Evolutionary conservation across 2,113 vertebrate species (phyloP).

Genomic region (Sceloporus undulatus): DNA sequence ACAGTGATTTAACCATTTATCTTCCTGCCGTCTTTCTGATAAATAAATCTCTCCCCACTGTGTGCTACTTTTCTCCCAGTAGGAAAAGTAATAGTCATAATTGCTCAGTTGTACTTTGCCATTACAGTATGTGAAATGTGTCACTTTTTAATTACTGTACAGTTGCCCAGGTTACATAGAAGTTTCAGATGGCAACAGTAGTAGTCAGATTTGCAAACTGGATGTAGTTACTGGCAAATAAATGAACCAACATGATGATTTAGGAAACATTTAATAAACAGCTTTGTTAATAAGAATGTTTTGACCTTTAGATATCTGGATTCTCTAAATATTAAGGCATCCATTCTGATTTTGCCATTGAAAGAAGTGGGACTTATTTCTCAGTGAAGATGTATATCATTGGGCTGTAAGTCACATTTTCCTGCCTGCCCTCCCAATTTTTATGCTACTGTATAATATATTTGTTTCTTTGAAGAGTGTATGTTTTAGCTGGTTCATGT

Average conservation of each 20-base stretch:
- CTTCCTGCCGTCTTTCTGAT: background rate
- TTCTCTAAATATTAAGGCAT: background rate
- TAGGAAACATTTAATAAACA: background rate
- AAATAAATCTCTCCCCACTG: background rate
- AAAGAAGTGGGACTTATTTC: background rate
- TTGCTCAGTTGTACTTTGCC: background rate
- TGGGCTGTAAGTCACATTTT: background rate
- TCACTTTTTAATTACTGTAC: background rate
- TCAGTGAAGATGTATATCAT: background rate
- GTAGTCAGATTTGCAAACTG: background rate
- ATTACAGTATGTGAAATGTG: background rate
- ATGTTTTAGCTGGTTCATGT: background rate
- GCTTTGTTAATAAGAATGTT: background rate
- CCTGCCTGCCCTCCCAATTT: background rate
- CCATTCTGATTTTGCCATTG: background rate
- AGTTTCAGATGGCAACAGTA: background rate
- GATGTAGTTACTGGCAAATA: background rate
- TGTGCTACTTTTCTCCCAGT: background rate
- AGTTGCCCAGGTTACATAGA: background rate
- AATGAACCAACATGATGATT: slow-evolving; percentile 2
- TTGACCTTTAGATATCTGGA: background rate
- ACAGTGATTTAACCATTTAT: background rate
- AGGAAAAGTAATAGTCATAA: background rate
- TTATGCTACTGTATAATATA: background rate
- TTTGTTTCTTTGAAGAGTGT: background rate